A percentile compares a stretch with the other conserved stretches of the same genome.
Conservation (phyloP, 2,797 vertebrate genomes). For the Megalops cyprinoides region DNA sequence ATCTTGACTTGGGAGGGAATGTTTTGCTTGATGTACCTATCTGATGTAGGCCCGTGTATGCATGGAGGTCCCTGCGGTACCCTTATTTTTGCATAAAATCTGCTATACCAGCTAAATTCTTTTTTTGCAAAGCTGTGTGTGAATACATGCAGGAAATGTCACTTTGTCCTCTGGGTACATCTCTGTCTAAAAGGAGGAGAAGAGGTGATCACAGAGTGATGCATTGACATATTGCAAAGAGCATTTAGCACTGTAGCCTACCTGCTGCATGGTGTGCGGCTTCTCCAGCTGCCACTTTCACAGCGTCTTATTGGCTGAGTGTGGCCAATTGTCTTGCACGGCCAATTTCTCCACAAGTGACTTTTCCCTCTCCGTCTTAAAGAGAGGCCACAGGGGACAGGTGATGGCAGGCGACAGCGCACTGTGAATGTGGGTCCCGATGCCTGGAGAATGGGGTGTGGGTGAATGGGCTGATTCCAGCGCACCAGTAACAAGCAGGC, state of each 20-base stretch:
- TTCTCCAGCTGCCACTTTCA: not conserved
- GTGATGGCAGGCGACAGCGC: constrained; percentile 28
- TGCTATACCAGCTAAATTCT: not conserved
- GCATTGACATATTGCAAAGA: not conserved
- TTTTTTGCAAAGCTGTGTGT: not conserved
- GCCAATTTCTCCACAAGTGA: not conserved
- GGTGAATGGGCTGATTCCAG: not conserved
- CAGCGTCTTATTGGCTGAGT: constrained; percentile 11
- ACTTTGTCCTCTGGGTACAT: no score
- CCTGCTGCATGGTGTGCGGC: not conserved
- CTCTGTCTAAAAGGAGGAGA: not conserved
- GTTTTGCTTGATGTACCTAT: not conserved
- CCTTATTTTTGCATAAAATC: no score
- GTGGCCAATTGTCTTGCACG: not conserved
- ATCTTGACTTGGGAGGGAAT: not conserved
- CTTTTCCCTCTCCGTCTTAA: not conserved
- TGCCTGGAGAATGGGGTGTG: constrained; percentile 13
- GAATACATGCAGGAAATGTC: not conserved
- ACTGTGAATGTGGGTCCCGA: constrained; percentile 28
- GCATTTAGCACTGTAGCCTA: not conserved
- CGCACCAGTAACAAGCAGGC: not conserved
- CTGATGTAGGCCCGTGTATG: not conserved
- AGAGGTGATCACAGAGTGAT: not conserved
- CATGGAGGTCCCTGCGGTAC: not conserved
- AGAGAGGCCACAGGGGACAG: constrained; percentile 2